A percentile compares a stretch with the other conserved stretches of the same genome.
Conservation (phyloP, 2,888 invertebrate species). For the Drosophila picticornis region DNA sequence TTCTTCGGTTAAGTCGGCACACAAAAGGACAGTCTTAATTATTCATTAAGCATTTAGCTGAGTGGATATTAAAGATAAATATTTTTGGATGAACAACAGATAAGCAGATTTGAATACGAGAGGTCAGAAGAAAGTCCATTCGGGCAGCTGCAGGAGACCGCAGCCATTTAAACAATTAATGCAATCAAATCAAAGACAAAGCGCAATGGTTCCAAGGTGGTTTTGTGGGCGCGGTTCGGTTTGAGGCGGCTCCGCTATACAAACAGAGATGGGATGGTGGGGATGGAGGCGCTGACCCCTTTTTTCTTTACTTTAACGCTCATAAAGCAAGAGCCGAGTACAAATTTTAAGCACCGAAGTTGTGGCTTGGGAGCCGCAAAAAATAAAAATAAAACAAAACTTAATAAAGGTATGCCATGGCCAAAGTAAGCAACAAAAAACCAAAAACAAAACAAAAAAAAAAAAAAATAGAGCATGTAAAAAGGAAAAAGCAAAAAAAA, state of each 20-base stretch:
- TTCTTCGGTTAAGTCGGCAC: neutral
- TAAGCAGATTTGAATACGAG: conserved; percentile 6
- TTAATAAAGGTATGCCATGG: conserved; percentile 61
- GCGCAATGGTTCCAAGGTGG: conserved; percentile 42
- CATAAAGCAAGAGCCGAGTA: conserved; percentile 39
- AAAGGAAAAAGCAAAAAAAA: conserved; percentile 8
- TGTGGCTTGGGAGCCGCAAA: conserved; percentile 20
- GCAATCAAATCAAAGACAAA: conserved; percentile 64
- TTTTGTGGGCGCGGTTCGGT: conserved; percentile 35
- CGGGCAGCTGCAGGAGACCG: conserved; percentile 22
- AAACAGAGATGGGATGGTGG: conserved; percentile 2
- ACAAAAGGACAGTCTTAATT: neutral
- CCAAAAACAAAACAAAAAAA: neutral
- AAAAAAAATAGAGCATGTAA: conserved; percentile 2
- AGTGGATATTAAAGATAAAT: conserved; percentile 15
- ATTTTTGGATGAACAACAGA: conserved; percentile 11
- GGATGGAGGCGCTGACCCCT: conserved; percentile 35
- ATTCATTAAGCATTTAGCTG: neutral
- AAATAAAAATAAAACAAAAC: conserved; percentile 39
- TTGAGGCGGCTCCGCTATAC: neutral
- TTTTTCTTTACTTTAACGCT: conserved; percentile 19
- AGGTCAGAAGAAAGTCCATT: neutral
- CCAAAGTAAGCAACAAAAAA: conserved; percentile 67
- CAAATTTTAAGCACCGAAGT: conserved; percentile 61
- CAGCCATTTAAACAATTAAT: conserved; percentile 60